Evolutionary conservation across 2,888 invertebrate genomes (phyloP).

Genomic region (Trichacis sp.): DNA sequence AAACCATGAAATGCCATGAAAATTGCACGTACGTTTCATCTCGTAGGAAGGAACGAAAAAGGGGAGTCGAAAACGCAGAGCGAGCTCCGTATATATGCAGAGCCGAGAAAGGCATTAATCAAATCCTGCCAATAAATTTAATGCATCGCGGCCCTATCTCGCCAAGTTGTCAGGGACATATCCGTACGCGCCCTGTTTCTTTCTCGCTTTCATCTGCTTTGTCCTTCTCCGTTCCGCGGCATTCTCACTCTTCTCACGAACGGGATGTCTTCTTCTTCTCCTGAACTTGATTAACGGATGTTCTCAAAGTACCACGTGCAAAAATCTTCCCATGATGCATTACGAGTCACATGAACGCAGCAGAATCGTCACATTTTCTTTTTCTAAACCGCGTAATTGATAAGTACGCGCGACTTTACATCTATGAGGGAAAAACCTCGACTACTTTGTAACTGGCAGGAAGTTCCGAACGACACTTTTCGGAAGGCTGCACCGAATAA

Average conservation of each 20-base stretch:
- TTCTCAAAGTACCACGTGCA: constrained; percentile 40
- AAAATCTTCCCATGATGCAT: constrained; percentile 37
- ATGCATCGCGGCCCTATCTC: constrained; percentile 46
- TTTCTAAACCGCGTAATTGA: neutral
- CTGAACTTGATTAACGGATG: constrained; percentile 41
- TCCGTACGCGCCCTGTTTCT: constrained; percentile 28
- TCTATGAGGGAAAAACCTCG: no score
- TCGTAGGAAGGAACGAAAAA: no score
- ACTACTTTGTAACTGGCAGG: no score
- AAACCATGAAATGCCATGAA: no score
- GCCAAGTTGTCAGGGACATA: constrained; percentile 45
- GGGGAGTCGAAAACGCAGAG: no score
- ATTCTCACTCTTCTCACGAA: constrained; percentile 39
- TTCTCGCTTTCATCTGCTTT: constrained; percentile 20
- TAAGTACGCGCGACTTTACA: no score
- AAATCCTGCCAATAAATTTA: constrained; percentile 51
- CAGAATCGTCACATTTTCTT: constrained; percentile 19
- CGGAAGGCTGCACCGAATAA: no score
- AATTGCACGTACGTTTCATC: no score
- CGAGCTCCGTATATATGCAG: constrained; percentile 31
- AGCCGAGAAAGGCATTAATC: constrained; percentile 46
- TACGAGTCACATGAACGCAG: constrained; percentile 29
- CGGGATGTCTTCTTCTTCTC: constrained; percentile 38
- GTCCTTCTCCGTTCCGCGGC: constrained; percentile 13
- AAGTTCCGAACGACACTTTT: no score